Base-by-base conservation (phyloP, 2,113 vertebrate genomes). In the Anser cygnoides region DNA sequence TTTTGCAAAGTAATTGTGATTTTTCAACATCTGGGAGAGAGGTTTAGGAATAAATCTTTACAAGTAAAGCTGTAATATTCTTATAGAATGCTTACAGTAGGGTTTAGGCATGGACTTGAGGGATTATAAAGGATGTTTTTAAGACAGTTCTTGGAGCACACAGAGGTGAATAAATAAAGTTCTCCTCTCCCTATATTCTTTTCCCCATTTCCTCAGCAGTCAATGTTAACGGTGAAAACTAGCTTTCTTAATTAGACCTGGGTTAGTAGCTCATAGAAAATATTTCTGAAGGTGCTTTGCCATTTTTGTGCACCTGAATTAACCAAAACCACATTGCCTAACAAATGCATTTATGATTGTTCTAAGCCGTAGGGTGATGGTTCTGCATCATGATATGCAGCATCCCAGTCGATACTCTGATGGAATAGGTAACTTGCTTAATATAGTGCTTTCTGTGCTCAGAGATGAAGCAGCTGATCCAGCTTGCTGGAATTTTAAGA, bases 401-500 rank as follows among this genome's bases (percentile, higher is more conserved):
- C 50, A 54, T 71, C 37, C 41, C 16, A 7, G 18, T 72, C 68
- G 52, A 81, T 68, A 37, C 43, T 67, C 13, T 11, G 10, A 20
- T 37, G 19, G 57, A 33, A n/a, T 33, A 37, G 66, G 37, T 5
- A 43, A 33, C 74, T 76, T 80, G 37, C 77, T 71, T 91, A 50
- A 82, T 81, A 21, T 9, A 84, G n/a, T 35, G 31, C 54, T 89
- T 19, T 25, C 41, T 89, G 22, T 58, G 21, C 63, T 63, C 20
- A 25, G 49, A 62, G 58, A 37, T 72, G 44, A 83, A 90, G 68
- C 57, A 78, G 65, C 76, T 71, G 72, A 86, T 90, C 13, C 57
- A 92, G 15, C 18, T 39, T 81, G 66, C 62, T 90, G 49, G 66
- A 92, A 95, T 79, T 61, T 50, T 74, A 75, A 67, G 43, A 72